Conservation (phyloP, 1,140 invertebrate species). For the Brachystomella parvula region DNA sequence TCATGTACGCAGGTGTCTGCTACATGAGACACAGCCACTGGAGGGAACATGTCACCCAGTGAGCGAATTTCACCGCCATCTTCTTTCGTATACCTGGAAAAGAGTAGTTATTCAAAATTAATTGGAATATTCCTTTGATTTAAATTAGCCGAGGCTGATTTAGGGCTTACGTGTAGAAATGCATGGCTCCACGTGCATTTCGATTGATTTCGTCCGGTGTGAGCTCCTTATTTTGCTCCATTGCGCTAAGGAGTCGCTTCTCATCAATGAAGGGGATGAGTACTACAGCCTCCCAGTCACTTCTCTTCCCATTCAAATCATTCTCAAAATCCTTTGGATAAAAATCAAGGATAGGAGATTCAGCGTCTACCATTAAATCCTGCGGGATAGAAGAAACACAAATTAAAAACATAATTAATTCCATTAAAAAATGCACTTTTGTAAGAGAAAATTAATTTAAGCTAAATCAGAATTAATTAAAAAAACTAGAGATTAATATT, state of each 20-base stretch:
- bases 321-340: constrained; percentile 85
- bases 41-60: constrained; percentile 25
- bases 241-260: constrained; percentile 62
- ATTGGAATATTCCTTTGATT: not conserved
- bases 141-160: not conserved
- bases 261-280: constrained; percentile 95
- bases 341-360: constrained; percentile 77
- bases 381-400: no score
- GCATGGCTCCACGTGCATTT: constrained; percentile 79
- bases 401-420: constrained; percentile 24
- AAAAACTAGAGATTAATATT: no score
- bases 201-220: constrained; percentile 62
- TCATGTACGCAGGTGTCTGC: constrained; percentile 39
- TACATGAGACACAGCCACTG: constrained; percentile 18
- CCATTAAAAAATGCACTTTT: constrained; percentile 25
- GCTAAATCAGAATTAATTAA: no score
- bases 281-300: constrained; percentile 97
- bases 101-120: not conserved
- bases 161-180: constrained; percentile 57
- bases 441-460: no score
- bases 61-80: constrained; percentile 17
- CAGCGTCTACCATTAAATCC: constrained; percentile 66
- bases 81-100: constrained; percentile 22
- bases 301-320: constrained; percentile 84
- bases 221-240: constrained; percentile 62